Evolutionary conservation across 53 echinoderm and acorn worm species (phyloP).

Genomic region (Holothuria scabra): DNA sequence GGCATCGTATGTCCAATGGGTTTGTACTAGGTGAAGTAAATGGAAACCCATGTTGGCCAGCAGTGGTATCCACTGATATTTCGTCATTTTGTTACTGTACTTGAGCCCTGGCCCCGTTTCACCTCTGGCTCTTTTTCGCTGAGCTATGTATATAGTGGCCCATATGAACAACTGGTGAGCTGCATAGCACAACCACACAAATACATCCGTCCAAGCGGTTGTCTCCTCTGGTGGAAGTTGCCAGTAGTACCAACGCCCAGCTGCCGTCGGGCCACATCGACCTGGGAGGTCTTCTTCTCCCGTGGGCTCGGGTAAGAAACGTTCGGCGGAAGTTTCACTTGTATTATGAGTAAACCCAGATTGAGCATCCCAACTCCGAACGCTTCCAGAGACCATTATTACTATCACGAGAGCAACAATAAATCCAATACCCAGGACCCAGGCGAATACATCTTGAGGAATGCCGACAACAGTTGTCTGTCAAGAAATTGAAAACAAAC

Average conservation of each 20-base stretch:
- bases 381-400: constrained; percentile 33
- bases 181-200: constrained; percentile 57
- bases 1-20: constrained; percentile 63
- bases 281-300: constrained; percentile 45
- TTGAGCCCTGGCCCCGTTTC: constrained; percentile 21
- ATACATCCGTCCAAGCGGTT: constrained; percentile 26
- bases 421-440: constrained; percentile 54
- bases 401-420: constrained; percentile 22
- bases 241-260: constrained; percentile 65
- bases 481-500: not conserved
- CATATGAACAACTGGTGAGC: constrained; percentile 60
- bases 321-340: constrained; percentile 42
- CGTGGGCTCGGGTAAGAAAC: constrained; percentile 58
- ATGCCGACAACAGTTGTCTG: constrained; percentile 21
- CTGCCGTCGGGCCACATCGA: constrained; percentile 41
- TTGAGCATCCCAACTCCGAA: constrained; percentile 61
- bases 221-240: constrained; percentile 47
- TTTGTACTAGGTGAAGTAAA: constrained; percentile 52
- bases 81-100: constrained; percentile 46
- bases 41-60: constrained; percentile 52
- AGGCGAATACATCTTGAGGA: constrained; percentile 46
- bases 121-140: constrained; percentile 24
- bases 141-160: constrained; percentile 59
- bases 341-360: constrained; percentile 61
- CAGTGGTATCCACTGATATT: constrained; percentile 53